phyloP scores from a whole-genome alignment of 2,888 invertebrate species.

The Andrena marginata region DNA sequence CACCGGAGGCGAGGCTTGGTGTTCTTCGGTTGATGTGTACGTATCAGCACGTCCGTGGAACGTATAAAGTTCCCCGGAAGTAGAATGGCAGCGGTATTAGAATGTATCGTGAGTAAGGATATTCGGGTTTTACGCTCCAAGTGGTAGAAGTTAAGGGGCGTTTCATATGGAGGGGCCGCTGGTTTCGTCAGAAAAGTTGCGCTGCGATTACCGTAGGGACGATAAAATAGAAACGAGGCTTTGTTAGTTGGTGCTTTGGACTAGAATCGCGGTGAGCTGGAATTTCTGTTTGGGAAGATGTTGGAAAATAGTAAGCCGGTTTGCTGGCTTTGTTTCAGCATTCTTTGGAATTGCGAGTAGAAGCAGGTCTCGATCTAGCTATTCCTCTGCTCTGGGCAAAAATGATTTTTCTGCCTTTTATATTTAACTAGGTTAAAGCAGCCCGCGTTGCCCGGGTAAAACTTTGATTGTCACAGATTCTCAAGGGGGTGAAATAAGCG shows the following conservation, averaged over 20 bases:
- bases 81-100: conserved; percentile 19
- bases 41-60: conserved; percentile 10
- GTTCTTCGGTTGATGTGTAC: not conserved
- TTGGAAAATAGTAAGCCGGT: no score
- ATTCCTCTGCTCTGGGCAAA: no score
- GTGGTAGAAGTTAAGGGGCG: conserved; percentile 59
- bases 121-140: conserved; percentile 58
- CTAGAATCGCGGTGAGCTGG: no score
- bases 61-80: conserved; percentile 34
- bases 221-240: conserved; percentile 35
- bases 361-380: no score
- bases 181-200: conserved; percentile 36
- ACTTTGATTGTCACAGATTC: no score
- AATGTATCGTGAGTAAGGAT: conserved; percentile 50
- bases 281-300: no score
- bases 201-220: conserved; percentile 18
- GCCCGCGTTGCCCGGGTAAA: no score
- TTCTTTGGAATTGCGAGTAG: no score
- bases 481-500: no score
- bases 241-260: not conserved
- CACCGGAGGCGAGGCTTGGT: not conserved
- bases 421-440: no score
- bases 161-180: conserved; percentile 24
- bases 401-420: no score
- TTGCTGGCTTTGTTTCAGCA: no score